These are phyloP conservation scores for Troilus luridus DNA, from an alignment of 2,888 invertebrate species.

Conservation along the genomic window DNA sequence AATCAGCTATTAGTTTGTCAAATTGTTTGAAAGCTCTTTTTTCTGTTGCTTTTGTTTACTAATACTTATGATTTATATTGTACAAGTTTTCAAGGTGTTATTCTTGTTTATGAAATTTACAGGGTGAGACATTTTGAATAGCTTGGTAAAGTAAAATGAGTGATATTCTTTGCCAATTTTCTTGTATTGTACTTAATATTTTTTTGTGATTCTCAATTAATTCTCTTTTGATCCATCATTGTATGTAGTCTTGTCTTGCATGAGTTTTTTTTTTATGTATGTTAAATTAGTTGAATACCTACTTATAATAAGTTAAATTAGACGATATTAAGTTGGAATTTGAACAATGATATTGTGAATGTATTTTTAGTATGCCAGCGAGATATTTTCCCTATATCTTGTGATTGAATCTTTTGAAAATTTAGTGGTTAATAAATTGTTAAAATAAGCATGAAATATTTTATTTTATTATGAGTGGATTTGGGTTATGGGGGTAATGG, in stretches of 20 bases:
- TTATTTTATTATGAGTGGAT: slow-evolving; percentile 45
- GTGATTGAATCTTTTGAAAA: background rate
- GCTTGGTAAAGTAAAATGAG: background rate
- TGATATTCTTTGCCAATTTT: background rate
- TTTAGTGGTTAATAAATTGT: background rate
- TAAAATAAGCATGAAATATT: slow-evolving; percentile 1
- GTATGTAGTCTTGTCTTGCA: slow-evolving; percentile 33
- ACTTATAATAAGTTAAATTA: background rate
- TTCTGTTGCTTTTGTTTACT: background rate
- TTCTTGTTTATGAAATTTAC: background rate
- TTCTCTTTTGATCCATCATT: background rate
- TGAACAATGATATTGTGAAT: background rate
- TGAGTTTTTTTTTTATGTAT: slow-evolving; percentile 6
- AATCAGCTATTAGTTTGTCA: too few species aligned
- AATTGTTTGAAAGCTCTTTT: too few species aligned
- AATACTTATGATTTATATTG: background rate
- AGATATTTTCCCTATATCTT: background rate
- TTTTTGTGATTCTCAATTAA: slow-evolving; percentile 18
- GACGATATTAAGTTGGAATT: background rate
- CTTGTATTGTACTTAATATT: background rate
- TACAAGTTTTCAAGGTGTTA: background rate
- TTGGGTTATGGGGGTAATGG: slow-evolving; percentile 58
- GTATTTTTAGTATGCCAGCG: background rate
- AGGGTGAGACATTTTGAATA: background rate
- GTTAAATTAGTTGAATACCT: background rate